Evolutionary conservation across 1,140 invertebrate genomes (phyloP).

Genomic region (Temnothorax longispinosus): DNA sequence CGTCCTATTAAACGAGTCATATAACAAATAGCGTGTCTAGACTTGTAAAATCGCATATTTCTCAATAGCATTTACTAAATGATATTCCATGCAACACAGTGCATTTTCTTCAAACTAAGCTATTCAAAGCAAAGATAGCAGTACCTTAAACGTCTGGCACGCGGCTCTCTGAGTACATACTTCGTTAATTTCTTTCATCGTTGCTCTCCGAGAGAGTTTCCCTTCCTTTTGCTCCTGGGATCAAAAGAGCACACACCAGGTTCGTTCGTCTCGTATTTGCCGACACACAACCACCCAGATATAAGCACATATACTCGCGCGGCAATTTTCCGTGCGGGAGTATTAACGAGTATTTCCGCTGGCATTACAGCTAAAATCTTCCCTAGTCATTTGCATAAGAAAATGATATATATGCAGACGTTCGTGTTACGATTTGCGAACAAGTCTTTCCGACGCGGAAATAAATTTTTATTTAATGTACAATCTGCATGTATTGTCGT

Average conservation of each 20-base stretch:
- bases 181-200: constrained; percentile 49
- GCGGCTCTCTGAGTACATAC: not conserved
- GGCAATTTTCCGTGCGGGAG: not conserved
- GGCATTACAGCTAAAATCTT: not conserved
- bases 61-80: not conserved
- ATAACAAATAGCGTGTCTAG: not conserved
- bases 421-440: not conserved
- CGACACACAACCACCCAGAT: not conserved
- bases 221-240: not conserved
- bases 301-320: not conserved
- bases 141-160: not conserved
- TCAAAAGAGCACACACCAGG: constrained; percentile 29
- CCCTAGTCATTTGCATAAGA: not conserved
- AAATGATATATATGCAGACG: not conserved
- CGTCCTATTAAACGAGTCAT: too few relatives aligned
- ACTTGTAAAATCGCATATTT: not conserved
- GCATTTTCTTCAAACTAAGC: not conserved
- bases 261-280: not conserved
- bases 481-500: not conserved
- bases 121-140: constrained; percentile 12
- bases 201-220: not conserved
- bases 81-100: not conserved
- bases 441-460: not conserved
- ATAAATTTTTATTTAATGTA: not conserved
- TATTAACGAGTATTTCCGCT: constrained; percentile 15